Conservation (phyloP, 1,140 invertebrate genomes). For the Papilio polyxenes region DNA sequence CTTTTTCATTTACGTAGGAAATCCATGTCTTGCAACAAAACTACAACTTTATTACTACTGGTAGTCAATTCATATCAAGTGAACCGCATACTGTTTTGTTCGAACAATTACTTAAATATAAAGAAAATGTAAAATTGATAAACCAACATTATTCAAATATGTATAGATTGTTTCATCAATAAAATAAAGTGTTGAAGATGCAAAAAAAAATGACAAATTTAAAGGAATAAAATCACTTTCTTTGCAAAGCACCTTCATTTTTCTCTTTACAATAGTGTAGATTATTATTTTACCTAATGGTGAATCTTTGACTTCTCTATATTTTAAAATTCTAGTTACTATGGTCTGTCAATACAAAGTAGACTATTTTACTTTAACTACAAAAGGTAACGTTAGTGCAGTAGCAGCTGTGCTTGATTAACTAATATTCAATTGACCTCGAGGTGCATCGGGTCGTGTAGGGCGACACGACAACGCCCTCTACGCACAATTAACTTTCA, state of each 20-base stretch:
- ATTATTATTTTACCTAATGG: too few relatives aligned
- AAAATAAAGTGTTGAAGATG: neutral
- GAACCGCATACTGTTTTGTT: neutral
- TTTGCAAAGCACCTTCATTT: too few relatives aligned
- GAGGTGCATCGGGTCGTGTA: constrained; percentile 55
- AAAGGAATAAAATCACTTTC: too few relatives aligned
- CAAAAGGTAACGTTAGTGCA: neutral
- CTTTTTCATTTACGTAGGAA: neutral
- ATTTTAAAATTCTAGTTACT: neutral
- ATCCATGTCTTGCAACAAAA: neutral
- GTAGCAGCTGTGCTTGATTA: constrained; percentile 42
- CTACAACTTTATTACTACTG: neutral
- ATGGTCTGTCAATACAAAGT: neutral
- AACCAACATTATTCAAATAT: constrained; percentile 9
- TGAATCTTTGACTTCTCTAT: too few relatives aligned
- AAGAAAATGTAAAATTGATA: constrained; percentile 14
- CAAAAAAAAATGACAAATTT: too few relatives aligned
- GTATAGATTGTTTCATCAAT: neutral
- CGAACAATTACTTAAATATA: neutral
- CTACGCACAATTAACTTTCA: constrained; percentile 41
- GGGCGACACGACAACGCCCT: constrained; percentile 53
- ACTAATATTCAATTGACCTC: constrained; percentile 71
- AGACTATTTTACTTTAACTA: neutral
- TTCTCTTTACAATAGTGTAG: too few relatives aligned
- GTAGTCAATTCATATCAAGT: neutral